Percentiles rank a stretch among this genome's conserved stretches.
phyloP scores from a whole-genome alignment of 1,140 invertebrate genomes.

The Phymastichus coffea region DNA sequence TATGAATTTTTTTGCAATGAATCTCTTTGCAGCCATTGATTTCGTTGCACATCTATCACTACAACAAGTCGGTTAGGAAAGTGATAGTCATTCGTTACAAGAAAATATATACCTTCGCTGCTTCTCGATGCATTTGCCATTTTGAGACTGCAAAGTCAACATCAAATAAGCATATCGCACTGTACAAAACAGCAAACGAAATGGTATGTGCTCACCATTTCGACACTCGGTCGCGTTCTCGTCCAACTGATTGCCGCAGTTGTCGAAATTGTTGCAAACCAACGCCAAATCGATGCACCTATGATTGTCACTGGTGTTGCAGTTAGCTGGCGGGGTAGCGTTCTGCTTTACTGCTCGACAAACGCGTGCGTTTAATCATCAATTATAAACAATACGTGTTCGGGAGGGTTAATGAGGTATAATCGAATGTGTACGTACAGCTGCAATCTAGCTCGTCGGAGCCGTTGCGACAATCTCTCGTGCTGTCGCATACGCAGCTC shows the following conservation, averaged over 20 bases:
- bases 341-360: neutral
- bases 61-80: no score
- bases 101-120: no score
- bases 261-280: slow-evolving; percentile 64
- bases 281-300: slow-evolving; percentile 64
- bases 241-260: slow-evolving; percentile 69
- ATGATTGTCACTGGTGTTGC: slow-evolving; percentile 60
- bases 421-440: slow-evolving; percentile 50
- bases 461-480: slow-evolving; percentile 65
- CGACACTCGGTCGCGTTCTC: slow-evolving; percentile 61
- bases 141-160: no score
- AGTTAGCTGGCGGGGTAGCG: slow-evolving; percentile 41
- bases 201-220: neutral
- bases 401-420: no score
- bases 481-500: slow-evolving; percentile 67
- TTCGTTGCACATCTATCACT: no score
- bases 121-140: no score
- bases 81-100: no score
- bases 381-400: neutral
- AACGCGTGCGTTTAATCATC: no score
- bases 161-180: no score
- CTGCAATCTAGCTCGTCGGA: slow-evolving; percentile 69
- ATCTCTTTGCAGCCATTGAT: no score
- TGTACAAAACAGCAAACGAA: no score
- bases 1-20: no score